phyloP scores from a whole-genome alignment of 2,797 vertebrate genomes.

The Nannoperca obscura region DNA sequence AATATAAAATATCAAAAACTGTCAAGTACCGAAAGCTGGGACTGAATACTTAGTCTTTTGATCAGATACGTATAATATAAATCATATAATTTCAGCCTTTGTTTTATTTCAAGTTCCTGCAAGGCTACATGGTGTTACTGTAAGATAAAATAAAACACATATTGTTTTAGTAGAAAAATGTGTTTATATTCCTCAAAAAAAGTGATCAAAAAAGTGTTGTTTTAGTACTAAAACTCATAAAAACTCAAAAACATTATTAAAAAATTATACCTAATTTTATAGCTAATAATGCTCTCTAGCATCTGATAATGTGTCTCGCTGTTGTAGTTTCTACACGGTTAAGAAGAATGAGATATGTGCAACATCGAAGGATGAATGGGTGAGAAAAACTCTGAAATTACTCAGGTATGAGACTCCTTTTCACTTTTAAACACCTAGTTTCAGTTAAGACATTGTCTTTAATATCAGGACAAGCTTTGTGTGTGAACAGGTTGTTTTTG shows the following conservation, averaged over 20 bases:
- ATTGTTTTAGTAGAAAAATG: neutral
- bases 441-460: neutral
- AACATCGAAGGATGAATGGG: conserved; percentile 70
- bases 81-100: neutral
- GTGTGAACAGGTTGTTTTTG: neutral
- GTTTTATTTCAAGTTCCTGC: neutral
- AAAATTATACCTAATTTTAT: too few relatives aligned
- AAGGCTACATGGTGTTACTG: neutral
- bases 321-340: conserved; percentile 76
- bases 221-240: neutral
- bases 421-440: conserved; percentile 9
- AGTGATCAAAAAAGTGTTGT: neutral
- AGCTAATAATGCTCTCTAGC: neutral
- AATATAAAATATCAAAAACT: conserved; percentile 15
- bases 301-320: conserved; percentile 11
- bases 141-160: neutral
- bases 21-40: neutral
- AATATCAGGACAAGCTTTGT: neutral
- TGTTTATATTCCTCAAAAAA: neutral
- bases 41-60: neutral
- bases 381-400: conserved; percentile 59
- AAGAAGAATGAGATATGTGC: conserved; percentile 70
- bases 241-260: neutral
- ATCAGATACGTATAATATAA: neutral
- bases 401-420: conserved; percentile 74